A percentile compares a stretch with the other conserved stretches of the same genome.
Evolutionary conservation across 2,113 vertebrate genomes (phyloP).

Genomic region (Ia io): DNA sequence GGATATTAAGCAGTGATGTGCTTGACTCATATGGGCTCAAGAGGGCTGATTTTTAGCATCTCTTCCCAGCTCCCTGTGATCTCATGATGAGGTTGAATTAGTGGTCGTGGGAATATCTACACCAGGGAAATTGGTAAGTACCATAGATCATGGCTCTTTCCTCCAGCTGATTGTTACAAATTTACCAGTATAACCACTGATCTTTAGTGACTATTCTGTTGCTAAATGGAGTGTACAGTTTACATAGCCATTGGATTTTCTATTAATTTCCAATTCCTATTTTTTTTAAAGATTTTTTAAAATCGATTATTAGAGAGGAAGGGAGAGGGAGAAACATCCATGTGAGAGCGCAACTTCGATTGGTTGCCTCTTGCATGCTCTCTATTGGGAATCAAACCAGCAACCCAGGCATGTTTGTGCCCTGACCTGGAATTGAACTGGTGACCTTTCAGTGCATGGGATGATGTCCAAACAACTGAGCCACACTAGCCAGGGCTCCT

Average conservation of each 20-base stretch:
- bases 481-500: not conserved
- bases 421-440: not conserved
- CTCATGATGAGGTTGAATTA: not conserved
- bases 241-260: not conserved
- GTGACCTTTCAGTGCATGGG: not conserved
- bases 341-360: not conserved
- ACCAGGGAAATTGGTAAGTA: not conserved
- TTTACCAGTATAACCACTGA: not conserved
- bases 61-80: not conserved
- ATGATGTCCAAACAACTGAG: not conserved
- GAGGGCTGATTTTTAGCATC: constrained; percentile 11
- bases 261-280: constrained; percentile 29
- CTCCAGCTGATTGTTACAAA: not conserved
- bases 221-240: not conserved
- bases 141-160: not conserved
- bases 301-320: not conserved
- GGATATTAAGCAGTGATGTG: not conserved
- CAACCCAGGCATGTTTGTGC: not conserved
- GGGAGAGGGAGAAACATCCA: not conserved
- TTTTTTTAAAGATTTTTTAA: not conserved
- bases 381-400: not conserved
- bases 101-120: not conserved
- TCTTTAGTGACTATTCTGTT: not conserved
- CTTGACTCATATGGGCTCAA: not conserved
- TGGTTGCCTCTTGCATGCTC: not conserved